phyloP scores from a whole-genome alignment of 2,888 invertebrate species.

The Synanthedon andrenaeformis region DNA sequence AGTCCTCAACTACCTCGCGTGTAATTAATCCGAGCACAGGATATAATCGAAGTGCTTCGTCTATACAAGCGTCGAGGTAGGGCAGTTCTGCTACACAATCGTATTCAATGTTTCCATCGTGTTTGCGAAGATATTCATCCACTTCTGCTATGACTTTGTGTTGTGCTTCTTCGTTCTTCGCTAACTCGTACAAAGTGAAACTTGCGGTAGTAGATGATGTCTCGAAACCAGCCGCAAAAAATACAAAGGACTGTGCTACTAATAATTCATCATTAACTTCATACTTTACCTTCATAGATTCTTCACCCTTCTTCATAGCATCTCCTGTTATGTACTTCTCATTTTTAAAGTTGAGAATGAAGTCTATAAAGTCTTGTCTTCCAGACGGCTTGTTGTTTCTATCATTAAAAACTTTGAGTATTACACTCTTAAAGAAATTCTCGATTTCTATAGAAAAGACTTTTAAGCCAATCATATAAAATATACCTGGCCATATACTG shows the following conservation, averaged over 20 bases:
- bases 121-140: conserved; percentile 4
- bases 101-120: conserved; percentile 5
- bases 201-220: conserved; percentile 7
- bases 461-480: conserved; percentile 3
- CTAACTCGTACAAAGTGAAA: conserved; percentile 8
- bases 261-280: conserved; percentile 31
- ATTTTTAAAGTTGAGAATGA: conserved; percentile 6
- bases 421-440: not conserved
- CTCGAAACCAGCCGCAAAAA: conserved; percentile 19
- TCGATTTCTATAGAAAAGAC: not conserved
- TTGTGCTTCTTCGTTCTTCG: conserved; percentile 8
- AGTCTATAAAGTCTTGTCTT: conserved; percentile 9
- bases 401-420: conserved; percentile 4
- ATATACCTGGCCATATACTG: conserved; percentile 6
- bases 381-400: conserved; percentile 4
- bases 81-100: conserved; percentile 7
- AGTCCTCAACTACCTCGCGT: conserved; percentile 5
- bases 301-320: conserved; percentile 1
- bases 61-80: conserved; percentile 8
- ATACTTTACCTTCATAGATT: conserved; percentile 2
- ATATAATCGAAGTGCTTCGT: conserved; percentile 9
- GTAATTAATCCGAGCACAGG: conserved; percentile 6
- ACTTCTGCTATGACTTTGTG: conserved; percentile 5
- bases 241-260: conserved; percentile 52
- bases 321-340: conserved; percentile 9